A percentile compares a stretch with the other conserved stretches of the same genome.
Conservation (phyloP, 2,888 invertebrate genomes). For the Stenichneumon culpator region DNA sequence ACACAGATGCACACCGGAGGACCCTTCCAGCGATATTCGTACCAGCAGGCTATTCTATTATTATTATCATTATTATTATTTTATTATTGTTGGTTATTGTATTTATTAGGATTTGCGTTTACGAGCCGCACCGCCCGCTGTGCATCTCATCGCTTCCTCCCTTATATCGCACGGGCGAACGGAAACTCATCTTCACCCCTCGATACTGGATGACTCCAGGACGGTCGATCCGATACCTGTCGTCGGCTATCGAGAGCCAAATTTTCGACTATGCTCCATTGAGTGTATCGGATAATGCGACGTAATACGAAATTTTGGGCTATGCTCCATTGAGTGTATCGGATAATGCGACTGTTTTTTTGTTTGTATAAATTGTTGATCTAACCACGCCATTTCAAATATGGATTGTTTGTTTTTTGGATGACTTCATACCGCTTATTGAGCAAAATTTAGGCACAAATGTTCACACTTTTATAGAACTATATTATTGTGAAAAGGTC, state of each 20-base stretch:
- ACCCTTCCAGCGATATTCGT: constrained; percentile 41
- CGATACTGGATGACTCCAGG: constrained; percentile 42
- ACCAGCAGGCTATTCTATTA: constrained; percentile 53
- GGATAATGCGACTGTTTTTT: neutral
- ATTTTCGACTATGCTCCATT: constrained; percentile 53
- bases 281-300: constrained; percentile 29
- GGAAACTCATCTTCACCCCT: constrained; percentile 46
- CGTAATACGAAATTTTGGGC: constrained; percentile 46
- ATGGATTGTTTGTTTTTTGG: too few relatives aligned
- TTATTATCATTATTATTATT: constrained; percentile 61
- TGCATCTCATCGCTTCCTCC: constrained; percentile 42
- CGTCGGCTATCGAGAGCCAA: constrained; percentile 58
- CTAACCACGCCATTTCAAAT: too few relatives aligned
- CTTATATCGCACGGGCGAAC: neutral
- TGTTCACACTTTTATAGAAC: too few relatives aligned
- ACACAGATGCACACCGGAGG: constrained; percentile 64
- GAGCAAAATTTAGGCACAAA: too few relatives aligned
- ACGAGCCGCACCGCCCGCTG: constrained; percentile 62
- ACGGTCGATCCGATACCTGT: constrained; percentile 66
- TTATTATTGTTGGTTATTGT: constrained; percentile 63
- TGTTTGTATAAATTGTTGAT: too few relatives aligned
- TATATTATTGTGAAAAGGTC: too few relatives aligned
- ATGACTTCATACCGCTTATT: too few relatives aligned
- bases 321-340: constrained; percentile 20
- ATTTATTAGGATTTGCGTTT: constrained; percentile 64